These are phyloP conservation scores for Odontothrips loti DNA, from an alignment of 2,888 invertebrate genomes.

Conservation along the genomic window DNA sequence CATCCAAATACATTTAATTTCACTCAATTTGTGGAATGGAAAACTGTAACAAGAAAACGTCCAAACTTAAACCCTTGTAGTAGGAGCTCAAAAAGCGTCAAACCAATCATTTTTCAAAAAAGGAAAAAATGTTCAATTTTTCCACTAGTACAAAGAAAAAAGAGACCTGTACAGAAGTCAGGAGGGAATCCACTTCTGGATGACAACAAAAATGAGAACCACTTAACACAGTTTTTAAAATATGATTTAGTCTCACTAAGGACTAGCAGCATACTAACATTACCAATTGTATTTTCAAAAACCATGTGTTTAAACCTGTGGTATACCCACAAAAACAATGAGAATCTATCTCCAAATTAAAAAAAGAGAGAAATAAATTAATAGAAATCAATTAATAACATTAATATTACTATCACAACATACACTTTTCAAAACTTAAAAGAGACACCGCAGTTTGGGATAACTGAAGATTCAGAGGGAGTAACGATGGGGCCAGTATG, in stretches of 20 bases:
- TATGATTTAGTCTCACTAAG: background rate
- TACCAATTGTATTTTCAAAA: background rate
- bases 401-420: background rate
- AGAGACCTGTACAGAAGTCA: background rate
- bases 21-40: background rate
- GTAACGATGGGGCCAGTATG: background rate
- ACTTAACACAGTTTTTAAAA: background rate
- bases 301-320: background rate
- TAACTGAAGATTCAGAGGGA: background rate
- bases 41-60: background rate
- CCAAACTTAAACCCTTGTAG: background rate
- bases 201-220: background rate
- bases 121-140: background rate
- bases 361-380: background rate
- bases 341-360: background rate
- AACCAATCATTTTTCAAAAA: background rate
- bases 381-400: background rate
- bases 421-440: background rate
- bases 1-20: background rate
- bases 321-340: background rate
- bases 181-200: background rate
- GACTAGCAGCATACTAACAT: background rate
- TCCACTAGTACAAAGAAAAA: background rate
- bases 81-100: background rate
- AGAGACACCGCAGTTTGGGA: background rate